phyloP scores from a whole-genome alignment of 2,888 invertebrate species.

The Plebejus anna region DNA sequence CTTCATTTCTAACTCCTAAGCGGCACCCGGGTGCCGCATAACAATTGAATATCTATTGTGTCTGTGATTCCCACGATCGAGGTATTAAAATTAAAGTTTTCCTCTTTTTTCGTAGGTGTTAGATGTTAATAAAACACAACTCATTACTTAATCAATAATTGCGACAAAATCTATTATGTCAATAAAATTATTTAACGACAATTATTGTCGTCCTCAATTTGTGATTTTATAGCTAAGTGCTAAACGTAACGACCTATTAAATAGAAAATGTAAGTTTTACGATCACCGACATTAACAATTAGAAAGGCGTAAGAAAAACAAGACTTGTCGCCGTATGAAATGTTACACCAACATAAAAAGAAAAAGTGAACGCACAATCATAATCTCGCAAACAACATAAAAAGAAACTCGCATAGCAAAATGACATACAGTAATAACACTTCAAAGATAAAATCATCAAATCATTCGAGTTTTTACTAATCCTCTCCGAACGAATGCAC shows the following conservation, averaged over 20 bases:
- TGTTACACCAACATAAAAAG: constrained; percentile 18
- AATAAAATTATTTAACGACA: background rate
- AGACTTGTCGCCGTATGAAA: constrained; percentile 7
- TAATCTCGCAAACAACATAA: constrained; percentile 18
- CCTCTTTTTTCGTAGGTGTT: background rate
- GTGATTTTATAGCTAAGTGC: background rate
- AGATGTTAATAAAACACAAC: background rate
- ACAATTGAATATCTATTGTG: no score
- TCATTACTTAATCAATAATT: background rate
- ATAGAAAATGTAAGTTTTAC: constrained; percentile 12
- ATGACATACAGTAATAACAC: constrained; percentile 15
- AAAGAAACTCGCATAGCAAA: constrained; percentile 28
- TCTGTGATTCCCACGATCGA: no score
- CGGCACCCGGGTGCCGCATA: no score
- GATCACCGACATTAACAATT: constrained; percentile 22
- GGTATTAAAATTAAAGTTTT: no score
- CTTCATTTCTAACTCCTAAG: no score
- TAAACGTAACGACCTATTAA: background rate
- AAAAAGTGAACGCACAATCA: constrained; percentile 23
- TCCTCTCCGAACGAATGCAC: background rate
- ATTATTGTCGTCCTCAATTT: background rate
- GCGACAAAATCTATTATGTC: background rate
- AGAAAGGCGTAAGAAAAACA: constrained; percentile 23
- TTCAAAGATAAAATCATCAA: background rate
- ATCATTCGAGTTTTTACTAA: background rate